A percentile compares a stretch with the other conserved stretches of the same genome.
Evolutionary conservation across 2,113 vertebrate species (phyloP).

Genomic region (Dunckerocampus dactyliophorus): DNA sequence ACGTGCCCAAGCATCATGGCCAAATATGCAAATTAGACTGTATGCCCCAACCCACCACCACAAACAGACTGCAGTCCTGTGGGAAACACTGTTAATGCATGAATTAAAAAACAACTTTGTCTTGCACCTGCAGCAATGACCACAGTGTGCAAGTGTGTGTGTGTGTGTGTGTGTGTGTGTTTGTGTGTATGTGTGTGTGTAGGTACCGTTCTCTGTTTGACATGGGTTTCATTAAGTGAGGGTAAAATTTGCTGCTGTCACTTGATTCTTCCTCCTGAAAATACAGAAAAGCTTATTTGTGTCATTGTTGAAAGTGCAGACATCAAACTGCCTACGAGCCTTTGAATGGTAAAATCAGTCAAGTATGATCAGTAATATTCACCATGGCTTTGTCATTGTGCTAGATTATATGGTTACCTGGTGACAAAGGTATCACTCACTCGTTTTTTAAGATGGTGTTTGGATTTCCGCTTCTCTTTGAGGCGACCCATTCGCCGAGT

Average conservation of each 20-base stretch:
- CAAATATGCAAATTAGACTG: too few species aligned
- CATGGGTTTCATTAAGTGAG: constrained; percentile 97
- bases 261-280: constrained; percentile 78
- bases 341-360: too few species aligned
- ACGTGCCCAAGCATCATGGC: too few species aligned
- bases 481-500: constrained; percentile 82
- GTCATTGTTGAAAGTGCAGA: background rate
- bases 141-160: background rate
- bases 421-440: constrained; percentile 62
- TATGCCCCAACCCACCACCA: too few species aligned
- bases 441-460: constrained; percentile 96
- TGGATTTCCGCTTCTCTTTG: constrained; percentile 97
- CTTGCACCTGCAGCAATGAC: background rate
- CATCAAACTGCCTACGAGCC: too few species aligned
- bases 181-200: background rate
- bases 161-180: constrained; percentile 1
- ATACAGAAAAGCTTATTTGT: constrained; percentile 6
- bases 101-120: background rate
- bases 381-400: too few species aligned
- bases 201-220: constrained; percentile 93
- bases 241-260: constrained; percentile 83
- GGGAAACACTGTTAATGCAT: background rate
- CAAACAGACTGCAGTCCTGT: too few species aligned
- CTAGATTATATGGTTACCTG: background rate
- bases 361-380: too few species aligned